Evolutionary conservation across 2,113 vertebrate genomes (phyloP), one percentile per base, ranked within the genome.

Genomic region (Scartelaos histophorus): DNA sequence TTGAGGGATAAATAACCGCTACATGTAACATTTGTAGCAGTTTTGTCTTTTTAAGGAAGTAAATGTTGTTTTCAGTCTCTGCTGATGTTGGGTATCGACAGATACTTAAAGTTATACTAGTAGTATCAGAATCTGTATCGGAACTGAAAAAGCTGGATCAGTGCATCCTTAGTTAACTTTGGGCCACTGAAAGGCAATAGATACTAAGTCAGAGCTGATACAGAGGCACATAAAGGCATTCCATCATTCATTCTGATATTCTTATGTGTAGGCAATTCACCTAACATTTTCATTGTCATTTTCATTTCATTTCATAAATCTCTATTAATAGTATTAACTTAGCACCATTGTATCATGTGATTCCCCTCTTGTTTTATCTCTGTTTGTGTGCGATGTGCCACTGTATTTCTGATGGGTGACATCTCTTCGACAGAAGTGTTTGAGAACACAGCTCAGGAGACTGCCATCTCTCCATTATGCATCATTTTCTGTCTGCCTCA

Each of bases 401-500:
- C 66, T 75, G 47, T 19, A 25, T 22, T 62, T 66, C 24, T 25
- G 62, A 67, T 49, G 51, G 9, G n/a, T 80, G 78, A 76, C 80
- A 70, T 77, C 73, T 73, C 69, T 68, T 25, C 75, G 76, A 86
- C 71, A 73, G 73, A 82, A 45, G 56, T 1, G 53, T 74, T 82
- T 79, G 46, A 79, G 73, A 75, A 67, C 73, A 62, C 51, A 76
- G 80, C 64, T 81, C 4, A 0, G 58, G 74, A 81, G 74, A 76
- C 74, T 60, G 56, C 70, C 34, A 25, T 78, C 60, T 73, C 65
- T 70, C 79, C 73, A 78, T 86, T 79, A 85, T 60, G 80, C 82
- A 82, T 80, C 73, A 72, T 71, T 88, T 85, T 78, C 86, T 78
- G 83, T 81, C 79, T 84, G 77, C 79, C 78, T 79, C 19, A 76